Evolutionary conservation across 2,113 vertebrate genomes (phyloP).

Genomic region (Leptosomus discolor): DNA sequence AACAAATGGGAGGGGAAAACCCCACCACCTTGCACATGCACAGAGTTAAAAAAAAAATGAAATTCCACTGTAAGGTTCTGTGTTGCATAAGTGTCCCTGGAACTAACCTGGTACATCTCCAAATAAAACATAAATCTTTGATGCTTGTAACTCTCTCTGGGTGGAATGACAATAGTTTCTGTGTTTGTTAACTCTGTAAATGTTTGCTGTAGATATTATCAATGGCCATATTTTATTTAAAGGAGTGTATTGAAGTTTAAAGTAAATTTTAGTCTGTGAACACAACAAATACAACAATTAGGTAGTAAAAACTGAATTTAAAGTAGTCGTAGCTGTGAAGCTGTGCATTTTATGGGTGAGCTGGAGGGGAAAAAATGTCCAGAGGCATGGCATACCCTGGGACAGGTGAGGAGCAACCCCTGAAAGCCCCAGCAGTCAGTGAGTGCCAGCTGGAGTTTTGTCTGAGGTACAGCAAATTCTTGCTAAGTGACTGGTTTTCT

Average conservation of each 20-base stretch:
- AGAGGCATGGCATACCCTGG: accelerated
- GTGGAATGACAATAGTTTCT: slow-evolving; percentile 8
- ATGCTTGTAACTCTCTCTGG: not conserved
- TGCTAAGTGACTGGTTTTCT: not conserved
- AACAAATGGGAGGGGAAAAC: not conserved
- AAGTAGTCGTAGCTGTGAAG: not conserved
- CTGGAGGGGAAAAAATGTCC: not conserved
- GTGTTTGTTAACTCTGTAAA: not conserved
- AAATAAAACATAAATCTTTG: slow-evolving; percentile 29
- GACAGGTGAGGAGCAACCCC: not conserved
- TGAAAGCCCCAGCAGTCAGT: not conserved
- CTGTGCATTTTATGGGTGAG: not conserved
- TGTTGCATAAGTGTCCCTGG: slow-evolving; percentile 24
- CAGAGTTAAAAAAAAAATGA: not conserved
- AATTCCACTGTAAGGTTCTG: not conserved
- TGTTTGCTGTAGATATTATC: slow-evolving; percentile 3
- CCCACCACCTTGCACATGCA: not conserved
- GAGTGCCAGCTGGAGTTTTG: not conserved
- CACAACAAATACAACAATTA: not conserved
- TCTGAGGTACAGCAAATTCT: not conserved
- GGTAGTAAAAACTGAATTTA: not conserved
- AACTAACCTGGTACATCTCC: slow-evolving; percentile 25
- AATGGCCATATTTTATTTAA: not conserved
- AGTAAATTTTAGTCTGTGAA: not conserved
- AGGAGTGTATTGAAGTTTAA: not conserved